Base-by-base conservation (phyloP, 2,888 invertebrate genomes). In the Boloria selene region DNA sequence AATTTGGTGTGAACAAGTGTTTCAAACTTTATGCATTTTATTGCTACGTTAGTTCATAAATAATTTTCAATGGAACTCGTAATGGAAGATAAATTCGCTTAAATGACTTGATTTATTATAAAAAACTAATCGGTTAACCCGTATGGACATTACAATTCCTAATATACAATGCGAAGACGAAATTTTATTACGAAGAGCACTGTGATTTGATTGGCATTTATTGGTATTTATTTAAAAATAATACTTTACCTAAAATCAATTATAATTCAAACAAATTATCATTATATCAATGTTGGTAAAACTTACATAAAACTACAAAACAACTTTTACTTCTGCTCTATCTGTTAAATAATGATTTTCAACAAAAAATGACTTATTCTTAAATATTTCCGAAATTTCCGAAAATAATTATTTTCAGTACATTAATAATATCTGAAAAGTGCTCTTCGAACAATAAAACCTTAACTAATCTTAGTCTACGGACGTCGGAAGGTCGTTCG, bases 101-200 rank as follows among this genome's bases (percentile, higher is more conserved):
- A 70, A 78, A 75, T 77, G 79, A 84, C 77, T 83, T 77, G 75
- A 81, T 80, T 69, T 63, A 61, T 64, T 61, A 80, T 76, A 81
- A 77, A 75, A 76, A 73, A 75, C 75, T 77, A 72, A 70, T 80
- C 80, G 77, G 72, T 69, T 69, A 69, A 77, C 79, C 77, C 79
- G 79, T 81, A 79, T 79, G 77, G 76, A 78, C 74, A 77, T 75
- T 76, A 76, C 64, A 73, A 76, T 70, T 76, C 75, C 76, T 74
- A 77, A 75, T 77, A 76, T 79, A 82, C 77, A 80, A 71, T 81
- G 73, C 79, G 82, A 86, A 84, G 80, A 84, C 81, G 71, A 79
- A 80, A 70, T 71, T 73, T 71, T 56, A 38, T 69, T 70, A 72
- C 73, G 75, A 78, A 78, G 76, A 76, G 80, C 75, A 79, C 74